Percentiles rank a stretch among this genome's conserved stretches.
phyloP scores from a whole-genome alignment of 2,888 invertebrate species.

The Dioctria linearis region DNA sequence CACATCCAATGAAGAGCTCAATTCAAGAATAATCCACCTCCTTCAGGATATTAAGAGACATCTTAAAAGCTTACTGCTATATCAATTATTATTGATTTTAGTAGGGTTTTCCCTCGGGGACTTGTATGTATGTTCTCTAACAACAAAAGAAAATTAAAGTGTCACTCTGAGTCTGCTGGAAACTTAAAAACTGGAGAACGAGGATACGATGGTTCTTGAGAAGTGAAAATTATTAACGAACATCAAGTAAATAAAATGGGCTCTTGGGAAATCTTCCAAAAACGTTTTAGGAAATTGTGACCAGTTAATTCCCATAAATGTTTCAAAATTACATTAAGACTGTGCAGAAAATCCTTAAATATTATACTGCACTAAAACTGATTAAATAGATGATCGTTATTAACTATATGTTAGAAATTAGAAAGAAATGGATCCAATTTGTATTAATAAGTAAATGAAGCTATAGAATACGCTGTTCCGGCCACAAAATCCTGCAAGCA shows the following conservation, averaged over 20 bases:
- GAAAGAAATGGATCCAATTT: too few relatives aligned
- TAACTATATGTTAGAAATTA: too few relatives aligned
- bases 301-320: neutral
- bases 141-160: conserved; percentile 11
- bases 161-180: neutral
- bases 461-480: too few relatives aligned
- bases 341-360: neutral
- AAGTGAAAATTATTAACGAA: neutral
- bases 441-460: too few relatives aligned
- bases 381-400: too few relatives aligned
- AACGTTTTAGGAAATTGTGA: neutral
- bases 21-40: neutral
- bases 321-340: neutral
- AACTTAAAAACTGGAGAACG: neutral
- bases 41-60: neutral
- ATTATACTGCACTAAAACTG: too few relatives aligned
- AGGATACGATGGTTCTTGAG: too few relatives aligned
- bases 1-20: neutral
- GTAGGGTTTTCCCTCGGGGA: neutral
- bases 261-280: neutral
- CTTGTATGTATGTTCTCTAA: neutral
- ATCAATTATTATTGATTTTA: conserved; percentile 15
- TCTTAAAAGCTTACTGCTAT: conserved; percentile 7
- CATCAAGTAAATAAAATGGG: neutral
- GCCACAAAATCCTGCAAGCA: too few relatives aligned